Percentiles rank a stretch among this genome's conserved stretches.
Conservation (phyloP, 2,888 invertebrate species). For the Diachrysia chrysitis region DNA sequence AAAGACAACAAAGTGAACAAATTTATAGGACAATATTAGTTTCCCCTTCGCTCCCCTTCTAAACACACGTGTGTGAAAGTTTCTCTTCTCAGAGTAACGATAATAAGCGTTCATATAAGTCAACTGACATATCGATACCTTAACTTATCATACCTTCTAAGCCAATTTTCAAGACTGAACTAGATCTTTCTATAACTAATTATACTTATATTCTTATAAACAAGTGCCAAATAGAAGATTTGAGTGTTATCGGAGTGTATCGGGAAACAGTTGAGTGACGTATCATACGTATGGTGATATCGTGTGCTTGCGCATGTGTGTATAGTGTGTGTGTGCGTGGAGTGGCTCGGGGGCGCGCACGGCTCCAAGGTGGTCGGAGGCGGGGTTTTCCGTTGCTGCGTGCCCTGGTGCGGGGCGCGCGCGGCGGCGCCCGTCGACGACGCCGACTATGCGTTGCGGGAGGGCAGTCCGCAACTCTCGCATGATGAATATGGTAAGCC, state of each 20-base stretch:
- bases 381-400: conserved; percentile 94
- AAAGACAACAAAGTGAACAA: conserved; percentile 51
- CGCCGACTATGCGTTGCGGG: conserved; percentile 85
- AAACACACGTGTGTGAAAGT: conserved; percentile 37
- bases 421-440: conserved; percentile 91
- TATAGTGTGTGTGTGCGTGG: conserved; percentile 52
- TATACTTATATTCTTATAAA: conserved; percentile 58
- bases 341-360: conserved; percentile 79
- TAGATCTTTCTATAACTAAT: conserved; percentile 66
- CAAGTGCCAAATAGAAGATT: conserved; percentile 65
- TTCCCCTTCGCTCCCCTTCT: conserved; percentile 55
- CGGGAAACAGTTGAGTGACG: conserved; percentile 52
- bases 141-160: conserved; percentile 73
- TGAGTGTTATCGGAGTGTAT: conserved; percentile 29
- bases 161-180: conserved; percentile 81
- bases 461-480: conserved; percentile 81
- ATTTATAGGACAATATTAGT: conserved; percentile 57
- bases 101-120: conserved; percentile 60
- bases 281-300: conserved; percentile 55
- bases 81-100: conserved; percentile 34
- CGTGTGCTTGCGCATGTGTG: conserved; percentile 51
- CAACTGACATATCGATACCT: conserved; percentile 82
- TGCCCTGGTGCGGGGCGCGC: conserved; percentile 94
- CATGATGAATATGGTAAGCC: conserved; percentile 81
- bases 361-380: conserved; percentile 92